phyloP scores from a whole-genome alignment of 2,888 invertebrate genomes.

The Camponotus fellah region DNA sequence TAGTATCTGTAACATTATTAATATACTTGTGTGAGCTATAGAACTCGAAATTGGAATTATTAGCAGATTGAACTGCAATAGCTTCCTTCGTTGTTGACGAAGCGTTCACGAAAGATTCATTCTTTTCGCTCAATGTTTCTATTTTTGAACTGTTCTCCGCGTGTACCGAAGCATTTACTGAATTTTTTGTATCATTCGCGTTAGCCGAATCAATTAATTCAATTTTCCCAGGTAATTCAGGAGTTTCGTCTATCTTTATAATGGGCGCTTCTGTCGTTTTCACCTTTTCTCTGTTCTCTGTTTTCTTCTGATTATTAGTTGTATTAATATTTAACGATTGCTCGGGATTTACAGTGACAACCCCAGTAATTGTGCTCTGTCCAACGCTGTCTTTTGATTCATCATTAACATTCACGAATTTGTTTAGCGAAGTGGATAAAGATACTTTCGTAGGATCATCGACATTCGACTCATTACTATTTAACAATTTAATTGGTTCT shows the following conservation, averaged over 20 bases:
- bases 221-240: slow-evolving; percentile 17
- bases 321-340: neutral
- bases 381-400: neutral
- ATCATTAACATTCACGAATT: neutral
- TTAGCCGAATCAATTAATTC: neutral
- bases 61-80: neutral
- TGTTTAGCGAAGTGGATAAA: neutral
- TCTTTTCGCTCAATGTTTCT: neutral
- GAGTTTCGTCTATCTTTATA: slow-evolving; percentile 3
- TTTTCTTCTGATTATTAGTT: slow-evolving; percentile 12
- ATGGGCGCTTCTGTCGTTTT: slow-evolving; percentile 24
- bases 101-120: neutral
- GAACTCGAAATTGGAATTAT: neutral
- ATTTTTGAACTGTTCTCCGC: neutral
- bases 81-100: neutral
- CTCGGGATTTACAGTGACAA: neutral
- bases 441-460: neutral
- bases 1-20: neutral
- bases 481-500: neutral
- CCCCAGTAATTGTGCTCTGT: neutral
- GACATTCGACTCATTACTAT: neutral
- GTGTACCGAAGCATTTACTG: neutral
- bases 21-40: neutral
- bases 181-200: neutral
- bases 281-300: neutral